Evolutionary conservation across 2,888 invertebrate species (phyloP).

Genomic region (Pinctada fucata): DNA sequence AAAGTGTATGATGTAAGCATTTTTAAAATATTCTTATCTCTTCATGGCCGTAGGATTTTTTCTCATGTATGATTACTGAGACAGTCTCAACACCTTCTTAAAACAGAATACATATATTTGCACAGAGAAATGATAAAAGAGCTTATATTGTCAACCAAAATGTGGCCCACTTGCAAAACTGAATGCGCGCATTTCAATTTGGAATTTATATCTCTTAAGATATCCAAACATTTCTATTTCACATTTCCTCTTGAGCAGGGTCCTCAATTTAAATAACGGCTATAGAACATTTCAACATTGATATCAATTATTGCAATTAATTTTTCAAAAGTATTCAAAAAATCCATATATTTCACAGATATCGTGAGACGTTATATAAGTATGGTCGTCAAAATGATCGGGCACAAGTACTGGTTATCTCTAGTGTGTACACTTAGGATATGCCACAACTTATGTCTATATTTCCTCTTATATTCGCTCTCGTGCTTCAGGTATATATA

Average conservation of each 20-base stretch:
- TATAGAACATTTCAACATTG: background rate
- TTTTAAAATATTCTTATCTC: too few relatives aligned
- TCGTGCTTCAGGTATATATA: too few relatives aligned
- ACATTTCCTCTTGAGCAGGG: background rate
- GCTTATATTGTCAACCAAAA: background rate
- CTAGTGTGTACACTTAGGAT: too few relatives aligned
- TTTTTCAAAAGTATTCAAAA: background rate
- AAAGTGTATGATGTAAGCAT: too few relatives aligned
- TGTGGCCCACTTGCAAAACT: background rate
- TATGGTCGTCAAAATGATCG: too few relatives aligned
- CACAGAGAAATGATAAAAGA: background rate
- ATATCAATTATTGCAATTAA: slow-evolving; percentile 3
- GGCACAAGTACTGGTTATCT: too few relatives aligned
- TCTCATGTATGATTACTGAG: too few relatives aligned
- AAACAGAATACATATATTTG: too few relatives aligned
- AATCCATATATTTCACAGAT: background rate
- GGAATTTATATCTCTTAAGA: background rate
- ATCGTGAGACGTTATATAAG: background rate
- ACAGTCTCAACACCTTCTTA: too few relatives aligned
- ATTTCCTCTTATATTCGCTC: background rate
- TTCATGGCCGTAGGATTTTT: too few relatives aligned
- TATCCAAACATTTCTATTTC: background rate
- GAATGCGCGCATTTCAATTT: background rate
- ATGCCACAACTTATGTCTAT: background rate
- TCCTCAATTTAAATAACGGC: background rate